Evolutionary conservation across 2,888 invertebrate genomes (phyloP), one percentile per base, ranked within the genome.

Genomic region (Melanostoma mellinum): DNA sequence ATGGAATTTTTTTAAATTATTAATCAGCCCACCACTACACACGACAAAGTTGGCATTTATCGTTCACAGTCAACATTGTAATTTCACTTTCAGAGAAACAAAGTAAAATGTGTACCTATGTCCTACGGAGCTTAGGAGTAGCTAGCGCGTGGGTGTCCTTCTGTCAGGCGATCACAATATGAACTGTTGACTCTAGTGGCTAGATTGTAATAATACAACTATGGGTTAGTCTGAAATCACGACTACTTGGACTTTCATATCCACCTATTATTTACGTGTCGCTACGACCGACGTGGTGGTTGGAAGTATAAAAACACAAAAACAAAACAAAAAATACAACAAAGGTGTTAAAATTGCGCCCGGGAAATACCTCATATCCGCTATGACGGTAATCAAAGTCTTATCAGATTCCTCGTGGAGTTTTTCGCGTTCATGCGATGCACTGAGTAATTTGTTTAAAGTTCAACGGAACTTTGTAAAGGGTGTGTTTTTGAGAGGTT

Each of bases 311-410:
- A 1, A 56, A 20, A 6, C 40, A 38, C 10, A 35, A n/a, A 1
- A 44, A 60, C 33, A 35, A n/a, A 30, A 61, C 20, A 35, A 50
- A 42, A n/a, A 38, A 53, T 8, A 38, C 6, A 4, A 52, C 52
- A 44, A 20, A 68, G 69, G 82, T 73, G 82, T 46, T 71, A 61
- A 84, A 65, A 75, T 65, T 73, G 55, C 71, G 30, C 74, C 79
- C 60, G 74, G 84, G 84, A 84, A 84, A 84, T 84, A 46, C 79
- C 79, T 75, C 75, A 84, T 84, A 84, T 84, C 84, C 84, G 84
- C 55, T 67, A 50, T 56, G 55, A 69, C 74, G 84, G 79, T 73
- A 84, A 69, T 84, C 78, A 78, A 78, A 74, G 69, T 52, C 65
- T 84, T 84, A 84, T 84, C 84, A 63, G 84, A 84, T 84, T 60